phyloP scores from a whole-genome alignment of 2,113 vertebrate species.

The Eulemur macaco region DNA sequence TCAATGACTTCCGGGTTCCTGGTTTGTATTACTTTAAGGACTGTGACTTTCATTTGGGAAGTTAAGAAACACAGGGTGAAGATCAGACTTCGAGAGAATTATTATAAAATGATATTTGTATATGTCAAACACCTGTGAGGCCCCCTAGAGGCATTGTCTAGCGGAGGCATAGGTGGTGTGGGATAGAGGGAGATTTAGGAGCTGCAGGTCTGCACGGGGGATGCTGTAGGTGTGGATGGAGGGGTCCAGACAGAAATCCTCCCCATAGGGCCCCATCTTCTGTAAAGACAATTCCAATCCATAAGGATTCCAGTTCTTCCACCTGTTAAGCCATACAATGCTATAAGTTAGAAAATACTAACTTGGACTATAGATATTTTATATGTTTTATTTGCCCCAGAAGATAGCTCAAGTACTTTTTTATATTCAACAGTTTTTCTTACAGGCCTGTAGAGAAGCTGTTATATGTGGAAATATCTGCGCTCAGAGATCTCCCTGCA shows the following conservation, averaged over 20 bases:
- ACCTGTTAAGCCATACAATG: not conserved
- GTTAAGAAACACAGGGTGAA: not conserved
- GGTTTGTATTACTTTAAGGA: not conserved
- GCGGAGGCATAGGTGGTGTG: not conserved
- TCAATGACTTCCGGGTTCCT: not conserved
- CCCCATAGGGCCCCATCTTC: not conserved
- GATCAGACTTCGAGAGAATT: not conserved
- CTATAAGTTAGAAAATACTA: not conserved
- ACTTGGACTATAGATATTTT: not conserved
- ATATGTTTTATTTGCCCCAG: not conserved
- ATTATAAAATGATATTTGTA: not conserved
- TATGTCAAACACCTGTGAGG: not conserved
- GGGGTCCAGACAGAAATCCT: not conserved
- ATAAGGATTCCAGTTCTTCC: not conserved
- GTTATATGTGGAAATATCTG: not conserved
- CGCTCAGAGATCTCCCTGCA: not conserved
- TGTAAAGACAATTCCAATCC: not conserved
- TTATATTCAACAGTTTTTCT: not conserved
- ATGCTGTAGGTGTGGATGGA: not conserved
- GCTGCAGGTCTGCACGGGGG: fast-evolving
- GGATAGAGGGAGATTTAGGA: not conserved
- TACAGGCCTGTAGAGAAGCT: not conserved
- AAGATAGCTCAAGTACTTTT: not conserved
- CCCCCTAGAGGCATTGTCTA: not conserved
- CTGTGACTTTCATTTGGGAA: not conserved